These are phyloP conservation scores for Esox masquinongy DNA, from an alignment of 2,797 vertebrate species.

Conservation along the genomic window DNA sequence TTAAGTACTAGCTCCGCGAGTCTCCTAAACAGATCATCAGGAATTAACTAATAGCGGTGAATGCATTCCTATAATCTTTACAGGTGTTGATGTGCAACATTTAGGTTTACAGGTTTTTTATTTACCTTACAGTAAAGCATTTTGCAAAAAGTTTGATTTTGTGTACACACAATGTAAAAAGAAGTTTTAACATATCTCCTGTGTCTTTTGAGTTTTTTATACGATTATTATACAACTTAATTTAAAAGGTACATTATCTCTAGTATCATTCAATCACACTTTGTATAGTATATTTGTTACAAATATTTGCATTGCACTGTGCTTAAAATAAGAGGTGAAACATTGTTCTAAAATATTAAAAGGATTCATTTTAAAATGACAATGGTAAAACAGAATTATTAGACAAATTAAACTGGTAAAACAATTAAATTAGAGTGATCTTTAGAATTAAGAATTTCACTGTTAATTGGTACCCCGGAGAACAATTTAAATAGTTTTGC, in stretches of 20 bases:
- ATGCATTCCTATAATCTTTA: conserved; percentile 13
- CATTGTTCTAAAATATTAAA: too few relatives aligned
- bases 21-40: neutral
- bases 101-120: neutral
- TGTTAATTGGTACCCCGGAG: neutral
- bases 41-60: neutral
- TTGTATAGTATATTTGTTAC: too few relatives aligned
- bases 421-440: neutral
- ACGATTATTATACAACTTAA: neutral
- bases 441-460: neutral
- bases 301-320: too few relatives aligned
- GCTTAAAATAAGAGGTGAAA: too few relatives aligned
- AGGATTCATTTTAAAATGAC: too few relatives aligned
- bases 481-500: neutral
- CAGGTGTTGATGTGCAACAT: neutral
- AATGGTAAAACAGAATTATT: too few relatives aligned
- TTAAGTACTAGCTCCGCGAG: conserved; percentile 8
- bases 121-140: neutral
- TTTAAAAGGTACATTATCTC: too few relatives aligned
- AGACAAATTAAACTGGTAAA: too few relatives aligned
- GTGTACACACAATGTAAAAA: neutral
- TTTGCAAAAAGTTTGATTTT: neutral
- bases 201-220: neutral
- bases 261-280: too few relatives aligned
- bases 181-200: neutral